Evolutionary conservation across 2,888 invertebrate species (phyloP).

Genomic region (Salpingus planirostris): DNA sequence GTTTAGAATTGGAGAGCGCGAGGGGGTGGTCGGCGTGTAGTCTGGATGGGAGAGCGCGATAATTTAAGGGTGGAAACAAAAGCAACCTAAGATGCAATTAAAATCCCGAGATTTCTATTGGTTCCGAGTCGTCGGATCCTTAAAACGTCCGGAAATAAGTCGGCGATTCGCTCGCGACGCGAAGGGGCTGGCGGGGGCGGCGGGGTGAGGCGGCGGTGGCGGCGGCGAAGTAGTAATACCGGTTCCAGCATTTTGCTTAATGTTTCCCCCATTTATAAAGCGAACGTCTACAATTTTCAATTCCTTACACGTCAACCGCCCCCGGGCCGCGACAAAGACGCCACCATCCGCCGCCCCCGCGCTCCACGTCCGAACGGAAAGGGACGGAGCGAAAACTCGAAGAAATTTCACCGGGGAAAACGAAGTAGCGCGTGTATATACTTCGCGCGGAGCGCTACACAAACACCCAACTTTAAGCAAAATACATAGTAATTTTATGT

Average conservation of each 20-base stretch:
- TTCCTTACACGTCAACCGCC: constrained; percentile 16
- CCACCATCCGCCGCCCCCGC: too few relatives aligned
- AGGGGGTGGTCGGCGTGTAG: too few relatives aligned
- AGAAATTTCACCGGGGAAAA: constrained; percentile 28
- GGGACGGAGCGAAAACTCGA: constrained; percentile 25
- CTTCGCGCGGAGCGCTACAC: constrained; percentile 34
- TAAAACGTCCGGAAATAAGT: constrained; percentile 27
- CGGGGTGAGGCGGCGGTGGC: too few relatives aligned
- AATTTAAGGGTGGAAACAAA: constrained; percentile 42
- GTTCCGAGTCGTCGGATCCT: constrained; percentile 23
- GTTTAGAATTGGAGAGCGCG: too few relatives aligned
- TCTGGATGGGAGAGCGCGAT: constrained; percentile 20
- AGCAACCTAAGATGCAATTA: constrained; percentile 44
- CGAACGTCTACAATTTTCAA: constrained; percentile 28
- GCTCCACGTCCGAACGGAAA: too few relatives aligned
- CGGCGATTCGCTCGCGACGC: constrained; percentile 19
- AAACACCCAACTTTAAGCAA: constrained; percentile 38
- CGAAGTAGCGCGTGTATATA: too few relatives aligned
- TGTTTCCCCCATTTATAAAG: constrained; percentile 37
- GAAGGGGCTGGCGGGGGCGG: too few relatives aligned
- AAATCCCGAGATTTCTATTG: constrained; percentile 43
- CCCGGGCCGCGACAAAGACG: constrained; percentile 2
- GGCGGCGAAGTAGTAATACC: too few relatives aligned
- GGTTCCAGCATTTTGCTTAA: constrained; percentile 35
- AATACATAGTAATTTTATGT: constrained; percentile 43